Conservation (phyloP, 2,888 invertebrate genomes). For the Harmothoe impar region DNA sequence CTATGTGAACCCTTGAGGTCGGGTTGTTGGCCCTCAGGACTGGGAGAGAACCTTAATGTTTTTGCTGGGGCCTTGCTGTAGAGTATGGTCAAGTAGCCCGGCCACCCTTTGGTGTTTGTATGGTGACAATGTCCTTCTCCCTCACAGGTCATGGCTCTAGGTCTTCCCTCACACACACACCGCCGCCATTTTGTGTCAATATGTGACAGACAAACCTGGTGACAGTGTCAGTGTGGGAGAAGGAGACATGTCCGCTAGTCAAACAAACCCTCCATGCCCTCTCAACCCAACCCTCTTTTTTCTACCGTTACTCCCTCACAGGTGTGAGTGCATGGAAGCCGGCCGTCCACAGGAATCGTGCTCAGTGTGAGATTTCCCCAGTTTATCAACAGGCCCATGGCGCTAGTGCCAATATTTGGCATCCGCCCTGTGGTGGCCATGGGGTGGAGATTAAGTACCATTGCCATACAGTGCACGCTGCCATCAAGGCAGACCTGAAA, state of each 20-base stretch:
- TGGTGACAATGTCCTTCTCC: neutral
- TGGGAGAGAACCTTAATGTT: neutral
- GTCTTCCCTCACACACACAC: neutral
- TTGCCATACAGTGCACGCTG: neutral
- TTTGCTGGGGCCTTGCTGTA: neutral
- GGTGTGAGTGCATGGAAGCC: neutral
- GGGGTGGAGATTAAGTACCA: conserved; percentile 14
- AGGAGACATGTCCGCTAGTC: neutral
- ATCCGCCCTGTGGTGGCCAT: neutral
- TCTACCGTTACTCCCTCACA: neutral
- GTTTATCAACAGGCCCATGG: neutral
- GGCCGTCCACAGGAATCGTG: neutral
- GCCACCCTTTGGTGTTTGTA: neutral
- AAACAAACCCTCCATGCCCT: neutral
- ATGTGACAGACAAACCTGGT: neutral
- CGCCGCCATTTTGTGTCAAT: conserved; percentile 13
- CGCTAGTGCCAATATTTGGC: neutral
- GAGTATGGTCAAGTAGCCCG: neutral
- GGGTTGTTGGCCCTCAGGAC: neutral
- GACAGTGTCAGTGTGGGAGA: neutral
- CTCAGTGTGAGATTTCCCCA: neutral
- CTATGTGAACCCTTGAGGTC: neutral
- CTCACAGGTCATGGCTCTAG: neutral
- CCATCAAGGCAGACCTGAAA: neutral
- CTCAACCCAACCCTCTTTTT: neutral